phyloP scores from a whole-genome alignment of 2,888 invertebrate species.

The Pyrrhia umbra region DNA sequence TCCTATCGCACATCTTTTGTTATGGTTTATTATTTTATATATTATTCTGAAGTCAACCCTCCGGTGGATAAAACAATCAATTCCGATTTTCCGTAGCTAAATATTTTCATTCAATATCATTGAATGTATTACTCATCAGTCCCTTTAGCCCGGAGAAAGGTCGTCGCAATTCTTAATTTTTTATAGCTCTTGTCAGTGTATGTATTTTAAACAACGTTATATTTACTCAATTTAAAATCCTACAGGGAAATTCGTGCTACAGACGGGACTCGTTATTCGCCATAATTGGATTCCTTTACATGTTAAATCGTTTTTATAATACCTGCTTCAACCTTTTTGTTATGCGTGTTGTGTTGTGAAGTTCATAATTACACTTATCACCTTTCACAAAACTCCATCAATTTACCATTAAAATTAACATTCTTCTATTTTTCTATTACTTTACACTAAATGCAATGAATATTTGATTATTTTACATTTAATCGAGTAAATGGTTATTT shows the following conservation, averaged over 20 bases:
- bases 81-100: constrained; percentile 5
- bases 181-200: constrained; percentile 40
- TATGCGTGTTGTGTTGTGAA: neutral
- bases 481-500: no score
- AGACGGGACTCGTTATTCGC: constrained; percentile 73
- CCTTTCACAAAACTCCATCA: neutral
- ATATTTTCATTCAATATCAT: constrained; percentile 10
- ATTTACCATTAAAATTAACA: neutral
- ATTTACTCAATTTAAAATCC: constrained; percentile 75
- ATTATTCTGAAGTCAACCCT: neutral
- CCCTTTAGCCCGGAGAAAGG: neutral
- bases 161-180: neutral
- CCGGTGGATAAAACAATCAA: neutral
- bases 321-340: constrained; percentile 10
- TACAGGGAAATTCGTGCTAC: constrained; percentile 71
- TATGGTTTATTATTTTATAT: neutral
- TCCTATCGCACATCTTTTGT: neutral
- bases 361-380: constrained; percentile 12
- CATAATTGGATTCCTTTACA: constrained; percentile 64
- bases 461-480: neutral
- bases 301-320: constrained; percentile 55
- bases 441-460: neutral
- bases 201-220: constrained; percentile 58
- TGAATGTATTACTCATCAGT: neutral
- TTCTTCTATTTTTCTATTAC: neutral